Evolutionary conservation across 2,888 invertebrate genomes (phyloP).

Genomic region (Ophioninae sp.): DNA sequence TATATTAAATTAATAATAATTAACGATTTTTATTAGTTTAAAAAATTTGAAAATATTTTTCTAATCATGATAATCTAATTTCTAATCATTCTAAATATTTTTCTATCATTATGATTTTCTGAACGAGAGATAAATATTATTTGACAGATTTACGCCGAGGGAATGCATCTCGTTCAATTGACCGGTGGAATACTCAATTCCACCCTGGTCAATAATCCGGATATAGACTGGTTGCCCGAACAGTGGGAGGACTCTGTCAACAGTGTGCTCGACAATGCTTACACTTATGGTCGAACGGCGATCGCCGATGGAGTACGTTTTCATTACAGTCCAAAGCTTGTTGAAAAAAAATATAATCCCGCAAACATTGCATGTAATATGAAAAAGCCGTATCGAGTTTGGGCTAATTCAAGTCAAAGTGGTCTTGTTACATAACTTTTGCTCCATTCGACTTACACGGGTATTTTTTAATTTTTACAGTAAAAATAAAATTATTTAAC

Average conservation of each 20-base stretch:
- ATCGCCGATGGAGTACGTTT: slow-evolving; percentile 90
- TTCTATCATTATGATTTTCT: not conserved
- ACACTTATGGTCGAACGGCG: slow-evolving; percentile 94
- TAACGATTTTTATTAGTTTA: too few species aligned
- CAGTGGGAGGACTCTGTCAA: slow-evolving; percentile 93
- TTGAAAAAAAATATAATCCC: not conserved
- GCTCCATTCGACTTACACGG: not conserved
- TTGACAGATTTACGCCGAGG: slow-evolving; percentile 93
- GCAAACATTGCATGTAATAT: not conserved
- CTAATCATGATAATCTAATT: not conserved
- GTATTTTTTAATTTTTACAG: too few species aligned
- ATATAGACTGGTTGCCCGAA: slow-evolving; percentile 89
- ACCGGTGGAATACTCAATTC: slow-evolving; percentile 94
- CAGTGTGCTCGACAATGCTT: slow-evolving; percentile 95
- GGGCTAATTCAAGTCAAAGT: not conserved
- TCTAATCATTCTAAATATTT: too few species aligned
- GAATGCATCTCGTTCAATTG: slow-evolving; percentile 94
- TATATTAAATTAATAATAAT: not conserved
- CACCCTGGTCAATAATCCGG: slow-evolving; percentile 94
- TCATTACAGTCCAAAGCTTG: not conserved
- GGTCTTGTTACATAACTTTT: not conserved
- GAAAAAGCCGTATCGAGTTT: not conserved
- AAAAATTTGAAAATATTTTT: too few species aligned
- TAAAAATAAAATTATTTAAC: slow-evolving; percentile 9
- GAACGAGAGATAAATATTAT: not conserved